phyloP scores from a whole-genome alignment of 2,797 vertebrate species.

The Clarias platycephalus region DNA sequence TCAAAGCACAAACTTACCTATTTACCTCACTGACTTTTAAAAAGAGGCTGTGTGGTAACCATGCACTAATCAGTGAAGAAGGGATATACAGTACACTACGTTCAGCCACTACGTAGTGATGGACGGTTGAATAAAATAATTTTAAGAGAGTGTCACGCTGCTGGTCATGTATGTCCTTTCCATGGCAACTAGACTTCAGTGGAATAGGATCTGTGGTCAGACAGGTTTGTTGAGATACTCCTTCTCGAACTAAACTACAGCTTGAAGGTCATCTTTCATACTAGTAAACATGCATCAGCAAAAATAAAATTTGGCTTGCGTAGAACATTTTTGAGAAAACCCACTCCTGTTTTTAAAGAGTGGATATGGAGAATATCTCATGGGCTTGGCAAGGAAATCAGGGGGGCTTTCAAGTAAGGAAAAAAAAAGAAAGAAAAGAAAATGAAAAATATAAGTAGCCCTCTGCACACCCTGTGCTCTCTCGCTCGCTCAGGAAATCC shows the following conservation, averaged over 20 bases:
- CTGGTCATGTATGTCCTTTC: not conserved
- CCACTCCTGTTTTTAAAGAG: not conserved
- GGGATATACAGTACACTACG: not conserved
- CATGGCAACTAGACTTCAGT: not conserved
- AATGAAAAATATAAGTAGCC: not conserved
- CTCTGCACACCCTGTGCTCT: conserved; percentile 45
- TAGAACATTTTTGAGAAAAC: conserved; percentile 19
- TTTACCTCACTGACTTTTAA: conserved; percentile 7
- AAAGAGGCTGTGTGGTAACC: not conserved
- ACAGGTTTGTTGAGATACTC: conserved; percentile 43
- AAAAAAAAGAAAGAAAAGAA: not conserved
- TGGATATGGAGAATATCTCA: not conserved
- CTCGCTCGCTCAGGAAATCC: conserved; percentile 55
- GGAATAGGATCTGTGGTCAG: conserved; percentile 19
- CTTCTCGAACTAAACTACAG: conserved; percentile 21
- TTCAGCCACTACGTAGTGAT: not conserved
- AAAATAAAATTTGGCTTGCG: not conserved
- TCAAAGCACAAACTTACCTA: not conserved
- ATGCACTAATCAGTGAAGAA: conserved; percentile 10
- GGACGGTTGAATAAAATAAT: not conserved
- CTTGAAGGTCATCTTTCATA: conserved; percentile 39
- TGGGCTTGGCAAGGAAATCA: conserved; percentile 15
- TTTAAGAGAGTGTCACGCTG: conserved; percentile 1
- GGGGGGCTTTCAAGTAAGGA: not conserved
- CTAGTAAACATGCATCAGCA: conserved; percentile 27